phyloP scores from a whole-genome alignment of 2,888 invertebrate species.

The Dioctria linearis region DNA sequence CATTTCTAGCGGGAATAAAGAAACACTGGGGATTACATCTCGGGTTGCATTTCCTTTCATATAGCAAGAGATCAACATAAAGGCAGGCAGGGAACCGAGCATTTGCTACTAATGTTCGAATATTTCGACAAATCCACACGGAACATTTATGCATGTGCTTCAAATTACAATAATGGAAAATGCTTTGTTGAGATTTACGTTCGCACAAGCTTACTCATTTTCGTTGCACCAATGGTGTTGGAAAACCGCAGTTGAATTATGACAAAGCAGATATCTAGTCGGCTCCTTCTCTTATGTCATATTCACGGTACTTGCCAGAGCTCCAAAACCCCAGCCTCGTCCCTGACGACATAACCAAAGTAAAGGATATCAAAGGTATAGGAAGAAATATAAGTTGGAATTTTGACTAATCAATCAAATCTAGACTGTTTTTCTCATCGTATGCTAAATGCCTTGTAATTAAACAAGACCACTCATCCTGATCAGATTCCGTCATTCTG shows the following conservation, averaged over 20 bases:
- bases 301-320: not conserved
- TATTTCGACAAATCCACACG: not conserved
- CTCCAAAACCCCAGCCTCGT: not conserved
- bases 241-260: not conserved
- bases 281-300: not conserved
- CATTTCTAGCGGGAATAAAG: not conserved
- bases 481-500: not conserved
- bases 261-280: not conserved
- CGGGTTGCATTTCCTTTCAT: slow-evolving; percentile 20
- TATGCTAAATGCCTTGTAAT: slow-evolving; percentile 16
- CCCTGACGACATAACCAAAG: not conserved
- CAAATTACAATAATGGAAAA: slow-evolving; percentile 33
- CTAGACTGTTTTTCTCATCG: slow-evolving; percentile 9
- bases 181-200: slow-evolving; percentile 22
- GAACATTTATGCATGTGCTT: not conserved
- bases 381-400: slow-evolving; percentile 16
- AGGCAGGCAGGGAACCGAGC: slow-evolving; percentile 25
- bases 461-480: not conserved
- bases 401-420: slow-evolving; percentile 47
- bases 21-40: not conserved
- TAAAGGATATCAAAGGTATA: not conserved
- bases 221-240: not conserved
- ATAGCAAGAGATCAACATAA: slow-evolving; percentile 16
- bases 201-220: not conserved
- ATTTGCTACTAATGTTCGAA: slow-evolving; percentile 42